Evolutionary conservation across 2,888 invertebrate genomes (phyloP), one percentile per base, ranked within the genome.

Genomic region (Glyphotaelius pellucidus): DNA sequence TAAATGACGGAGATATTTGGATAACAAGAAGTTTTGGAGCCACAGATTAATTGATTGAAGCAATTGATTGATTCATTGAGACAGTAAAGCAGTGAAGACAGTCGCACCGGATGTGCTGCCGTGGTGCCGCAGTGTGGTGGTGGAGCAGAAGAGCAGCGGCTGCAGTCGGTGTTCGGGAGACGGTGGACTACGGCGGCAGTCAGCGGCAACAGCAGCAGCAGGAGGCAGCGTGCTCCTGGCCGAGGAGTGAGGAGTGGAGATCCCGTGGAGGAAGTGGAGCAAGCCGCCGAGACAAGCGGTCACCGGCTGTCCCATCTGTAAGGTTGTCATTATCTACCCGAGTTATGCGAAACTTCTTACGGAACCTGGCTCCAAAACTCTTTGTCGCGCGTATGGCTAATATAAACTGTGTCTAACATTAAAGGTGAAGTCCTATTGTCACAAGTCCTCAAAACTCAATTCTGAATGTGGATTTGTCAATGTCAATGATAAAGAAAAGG

Each of bases 321-420:
- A 93, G 93, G 93, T 93, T 93, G 93, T 92, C 91, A 91, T 93
- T 92, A 80, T 92, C 93, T 88, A 93, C 92, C 93, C 93, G 91
- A 93, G 90, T 93, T 91, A 93, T 92, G 90, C 90, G 80, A 89
- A 93, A 93, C 90, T 92, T 91, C 92, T 85, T 83, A 83, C 30
- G 38, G 30, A 85, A 85, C 90, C 90, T 90, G 93, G 90, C 93
- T 92, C 93, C 93, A 91, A 93, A 92, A 93, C 91, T 89, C 84
- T 90, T 92, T 91, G n/a, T 42, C n/a, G 89, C 81, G 15, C 35
- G 52, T 67, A 87, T 87, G 67, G 83, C 67, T 35, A 67, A 52
- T 90, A 67, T 52, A 83, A 90, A 90, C 84, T 84, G 84, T 52
- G 31, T 52, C 32, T 32, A 32, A 35, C 67, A 88, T n/a, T 67